phyloP scores from a whole-genome alignment of 2,888 invertebrate species.

The Himalopsyche anomala region DNA sequence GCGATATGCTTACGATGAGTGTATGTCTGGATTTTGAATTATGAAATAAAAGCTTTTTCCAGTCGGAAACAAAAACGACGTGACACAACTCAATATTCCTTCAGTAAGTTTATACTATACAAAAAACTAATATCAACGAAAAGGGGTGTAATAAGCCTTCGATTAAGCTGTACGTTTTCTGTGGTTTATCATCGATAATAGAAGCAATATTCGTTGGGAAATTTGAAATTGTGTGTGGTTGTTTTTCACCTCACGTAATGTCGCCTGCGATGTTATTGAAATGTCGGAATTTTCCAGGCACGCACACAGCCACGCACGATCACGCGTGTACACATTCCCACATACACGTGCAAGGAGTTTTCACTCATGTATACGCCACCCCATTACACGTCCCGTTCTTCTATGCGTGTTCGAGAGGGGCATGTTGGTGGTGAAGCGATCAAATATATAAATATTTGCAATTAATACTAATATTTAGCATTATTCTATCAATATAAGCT shows the following conservation, averaged over 20 bases:
- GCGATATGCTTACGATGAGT: too few species aligned
- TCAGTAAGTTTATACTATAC: background rate
- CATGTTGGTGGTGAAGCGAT: background rate
- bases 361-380: conserved; percentile 38
- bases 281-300: conserved; percentile 49
- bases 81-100: background rate
- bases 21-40: too few species aligned
- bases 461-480: too few species aligned
- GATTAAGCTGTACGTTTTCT: conserved; percentile 1
- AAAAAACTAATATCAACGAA: conserved; percentile 4
- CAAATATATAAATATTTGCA: background rate
- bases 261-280: conserved; percentile 50
- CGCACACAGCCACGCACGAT: conserved; percentile 24
- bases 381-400: conserved; percentile 1
- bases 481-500: too few species aligned
- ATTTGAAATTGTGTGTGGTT: conserved; percentile 9
- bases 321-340: conserved; percentile 3
- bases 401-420: background rate
- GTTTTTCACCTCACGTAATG: conserved; percentile 50
- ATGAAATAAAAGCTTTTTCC: too few species aligned
- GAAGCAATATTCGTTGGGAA: background rate
- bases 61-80: too few species aligned
- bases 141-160: background rate
- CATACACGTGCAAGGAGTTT: background rate
- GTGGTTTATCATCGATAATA: background rate